Percentiles rank a stretch among this genome's conserved stretches.
Evolutionary conservation across 1,140 invertebrate species (phyloP).

Genomic region (Drosophila kohkoa): DNA sequence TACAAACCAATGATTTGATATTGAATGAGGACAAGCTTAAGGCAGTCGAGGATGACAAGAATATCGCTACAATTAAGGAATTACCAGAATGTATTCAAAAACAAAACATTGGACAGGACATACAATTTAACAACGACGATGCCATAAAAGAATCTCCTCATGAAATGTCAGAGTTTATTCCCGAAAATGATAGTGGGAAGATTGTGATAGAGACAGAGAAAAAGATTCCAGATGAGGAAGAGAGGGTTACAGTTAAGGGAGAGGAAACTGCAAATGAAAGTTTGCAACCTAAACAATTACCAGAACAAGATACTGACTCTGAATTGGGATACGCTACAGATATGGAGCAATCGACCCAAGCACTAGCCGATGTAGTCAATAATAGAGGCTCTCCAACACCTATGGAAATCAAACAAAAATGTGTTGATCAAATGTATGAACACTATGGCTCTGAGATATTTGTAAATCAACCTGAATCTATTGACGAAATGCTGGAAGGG

Average conservation of each 20-base stretch:
- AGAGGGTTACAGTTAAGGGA: neutral
- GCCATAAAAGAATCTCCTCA: no score
- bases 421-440: constrained; percentile 48
- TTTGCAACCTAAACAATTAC: neutral
- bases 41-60: no score
- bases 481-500: constrained; percentile 21
- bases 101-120: no score
- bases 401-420: constrained; percentile 40
- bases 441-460: constrained; percentile 17
- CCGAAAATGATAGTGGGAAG: neutral
- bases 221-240: neutral
- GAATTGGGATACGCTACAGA: constrained; percentile 27
- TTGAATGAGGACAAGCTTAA: no score
- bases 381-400: neutral
- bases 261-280: neutral
- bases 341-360: constrained; percentile 18
- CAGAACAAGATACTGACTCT: constrained; percentile 29
- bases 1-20: no score
- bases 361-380: constrained; percentile 15
- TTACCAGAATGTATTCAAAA: no score
- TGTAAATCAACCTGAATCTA: neutral
- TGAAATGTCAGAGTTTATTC: neutral
- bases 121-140: no score
- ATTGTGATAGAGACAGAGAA: neutral
- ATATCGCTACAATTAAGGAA: no score